phyloP scores from a whole-genome alignment of 1,140 invertebrate genomes.

The Atta colombica region DNA sequence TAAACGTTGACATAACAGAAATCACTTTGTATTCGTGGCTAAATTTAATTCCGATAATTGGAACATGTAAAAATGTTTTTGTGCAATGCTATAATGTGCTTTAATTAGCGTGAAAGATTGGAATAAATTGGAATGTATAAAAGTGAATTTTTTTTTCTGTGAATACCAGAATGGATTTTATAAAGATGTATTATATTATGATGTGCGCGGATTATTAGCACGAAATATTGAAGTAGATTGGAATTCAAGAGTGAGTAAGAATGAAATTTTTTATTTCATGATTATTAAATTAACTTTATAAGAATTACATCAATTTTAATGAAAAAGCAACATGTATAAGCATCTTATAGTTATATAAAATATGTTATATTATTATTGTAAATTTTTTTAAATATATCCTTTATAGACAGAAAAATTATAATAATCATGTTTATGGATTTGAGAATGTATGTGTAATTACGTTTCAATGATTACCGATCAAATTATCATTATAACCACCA shows the following conservation, averaged over 20 bases:
- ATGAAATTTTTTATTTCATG: not conserved
- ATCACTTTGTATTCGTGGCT: not conserved
- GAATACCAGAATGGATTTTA: not conserved
- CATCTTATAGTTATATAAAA: not conserved
- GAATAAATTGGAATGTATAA: not conserved
- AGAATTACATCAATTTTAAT: slow-evolving; percentile 21
- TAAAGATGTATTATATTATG: not conserved
- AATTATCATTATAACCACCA: not conserved
- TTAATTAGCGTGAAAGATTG: not conserved
- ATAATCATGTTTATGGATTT: not conserved
- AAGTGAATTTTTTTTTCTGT: not conserved
- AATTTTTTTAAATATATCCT: not conserved
- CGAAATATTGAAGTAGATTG: not conserved
- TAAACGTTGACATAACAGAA: not conserved
- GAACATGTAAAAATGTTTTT: not conserved
- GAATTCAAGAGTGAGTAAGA: not conserved
- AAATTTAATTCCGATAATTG: slow-evolving; percentile 4
- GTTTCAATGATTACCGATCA: not conserved
- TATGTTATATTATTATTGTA: not conserved
- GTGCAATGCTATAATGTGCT: not conserved
- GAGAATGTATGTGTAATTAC: not conserved
- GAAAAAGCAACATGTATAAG: not conserved
- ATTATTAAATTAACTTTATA: not conserved
- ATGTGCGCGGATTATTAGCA: not conserved
- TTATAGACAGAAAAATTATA: not conserved